Conservation (phyloP, 2,113 vertebrate genomes). For the Coreoperca whiteheadi region DNA sequence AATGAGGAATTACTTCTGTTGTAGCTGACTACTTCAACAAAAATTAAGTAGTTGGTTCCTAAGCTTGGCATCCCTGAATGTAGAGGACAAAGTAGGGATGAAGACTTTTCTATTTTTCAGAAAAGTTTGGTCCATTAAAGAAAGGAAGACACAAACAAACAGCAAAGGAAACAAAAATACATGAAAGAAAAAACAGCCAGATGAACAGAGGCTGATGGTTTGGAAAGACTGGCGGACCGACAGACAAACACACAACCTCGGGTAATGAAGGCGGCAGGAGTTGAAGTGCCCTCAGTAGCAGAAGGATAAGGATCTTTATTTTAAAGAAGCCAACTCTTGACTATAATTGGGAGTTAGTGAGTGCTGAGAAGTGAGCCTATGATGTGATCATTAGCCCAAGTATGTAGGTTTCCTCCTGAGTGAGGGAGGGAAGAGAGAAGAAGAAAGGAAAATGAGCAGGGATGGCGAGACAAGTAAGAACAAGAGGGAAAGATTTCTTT, state of each 20-base stretch:
- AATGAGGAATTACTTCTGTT: conserved; percentile 5
- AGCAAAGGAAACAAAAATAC: background rate
- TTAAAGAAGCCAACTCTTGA: conserved; percentile 68
- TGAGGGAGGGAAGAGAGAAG: conserved; percentile 12
- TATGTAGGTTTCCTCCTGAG: conserved; percentile 56
- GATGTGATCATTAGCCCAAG: conserved; percentile 71
- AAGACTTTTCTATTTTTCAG: background rate
- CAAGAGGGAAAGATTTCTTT: conserved; percentile 11
- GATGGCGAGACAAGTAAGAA: conserved; percentile 19
- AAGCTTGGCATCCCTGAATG: conserved; percentile 21
- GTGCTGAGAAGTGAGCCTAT: conserved; percentile 53
- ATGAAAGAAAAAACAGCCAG: conserved; percentile 1
- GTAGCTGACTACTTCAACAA: conserved; percentile 1
- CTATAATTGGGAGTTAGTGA: conserved; percentile 72
- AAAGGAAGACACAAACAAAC: conserved; percentile 23
- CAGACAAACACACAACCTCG: conserved; percentile 12
- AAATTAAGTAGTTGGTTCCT: background rate
- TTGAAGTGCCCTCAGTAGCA: conserved; percentile 47
- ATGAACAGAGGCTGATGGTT: conserved; percentile 7
- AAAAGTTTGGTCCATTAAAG: conserved; percentile 21
- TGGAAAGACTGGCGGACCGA: background rate
- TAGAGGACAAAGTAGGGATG: conserved; percentile 16
- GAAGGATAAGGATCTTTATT: conserved; percentile 61
- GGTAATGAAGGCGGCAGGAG: conserved; percentile 61
- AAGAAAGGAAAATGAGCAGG: conserved; percentile 43